Evolutionary conservation across 2,113 vertebrate genomes (phyloP).

Genomic region (Eidolon helvum): DNA sequence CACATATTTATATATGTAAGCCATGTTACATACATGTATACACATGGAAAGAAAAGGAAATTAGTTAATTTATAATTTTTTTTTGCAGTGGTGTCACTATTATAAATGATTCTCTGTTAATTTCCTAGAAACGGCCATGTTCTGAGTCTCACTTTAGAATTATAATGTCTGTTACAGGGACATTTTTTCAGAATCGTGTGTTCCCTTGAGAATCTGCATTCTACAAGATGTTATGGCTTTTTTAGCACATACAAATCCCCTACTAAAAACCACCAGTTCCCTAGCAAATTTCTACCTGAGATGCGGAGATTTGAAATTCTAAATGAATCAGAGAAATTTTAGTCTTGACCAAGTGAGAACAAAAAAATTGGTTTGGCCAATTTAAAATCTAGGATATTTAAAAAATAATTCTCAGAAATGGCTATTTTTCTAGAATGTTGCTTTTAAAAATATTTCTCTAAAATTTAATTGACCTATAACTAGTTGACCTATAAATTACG

Average conservation of each 20-base stretch:
- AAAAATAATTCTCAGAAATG: neutral
- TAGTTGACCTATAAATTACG: neutral
- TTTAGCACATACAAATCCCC: neutral
- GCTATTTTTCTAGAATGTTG: neutral
- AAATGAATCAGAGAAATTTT: neutral
- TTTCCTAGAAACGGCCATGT: neutral
- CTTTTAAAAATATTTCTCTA: neutral
- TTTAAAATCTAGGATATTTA: constrained; percentile 1
- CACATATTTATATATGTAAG: neutral
- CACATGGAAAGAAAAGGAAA: neutral
- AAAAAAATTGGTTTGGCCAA: neutral
- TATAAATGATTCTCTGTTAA: neutral
- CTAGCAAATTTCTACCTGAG: neutral
- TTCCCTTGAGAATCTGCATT: neutral
- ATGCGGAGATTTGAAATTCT: constrained; percentile 3
- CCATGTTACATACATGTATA: neutral
- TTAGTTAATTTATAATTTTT: neutral
- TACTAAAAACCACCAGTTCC: neutral
- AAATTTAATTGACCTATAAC: neutral
- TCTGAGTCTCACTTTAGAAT: neutral
- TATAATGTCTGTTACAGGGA: neutral
- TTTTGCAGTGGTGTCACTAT: neutral
- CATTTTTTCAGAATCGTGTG: neutral
- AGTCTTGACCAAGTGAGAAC: neutral
- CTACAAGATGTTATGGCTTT: neutral